Conservation (phyloP, 2,113 vertebrate genomes). For the Galemys pyrenaicus region DNA sequence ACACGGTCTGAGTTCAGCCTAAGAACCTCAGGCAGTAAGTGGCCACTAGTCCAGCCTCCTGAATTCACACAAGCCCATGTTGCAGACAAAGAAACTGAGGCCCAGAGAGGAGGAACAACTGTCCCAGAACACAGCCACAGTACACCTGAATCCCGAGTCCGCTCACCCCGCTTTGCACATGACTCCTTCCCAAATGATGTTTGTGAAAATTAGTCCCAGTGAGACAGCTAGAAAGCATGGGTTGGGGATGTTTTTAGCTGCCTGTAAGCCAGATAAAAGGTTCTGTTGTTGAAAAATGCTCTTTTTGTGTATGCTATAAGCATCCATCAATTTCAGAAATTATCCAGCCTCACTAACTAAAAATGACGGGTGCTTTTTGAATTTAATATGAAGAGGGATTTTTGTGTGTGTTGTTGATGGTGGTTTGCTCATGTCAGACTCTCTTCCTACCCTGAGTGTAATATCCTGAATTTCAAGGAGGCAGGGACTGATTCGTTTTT, state of each 20-base stretch:
- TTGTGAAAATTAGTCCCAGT: constrained; percentile 59
- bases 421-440: not conserved
- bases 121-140: fast-evolving
- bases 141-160: not conserved
- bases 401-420: not conserved
- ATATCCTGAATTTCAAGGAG: not conserved
- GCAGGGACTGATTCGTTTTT: not conserved
- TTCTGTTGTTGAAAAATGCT: constrained; percentile 5
- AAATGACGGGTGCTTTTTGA: not conserved
- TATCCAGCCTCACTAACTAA: not conserved
- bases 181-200: constrained; percentile 10
- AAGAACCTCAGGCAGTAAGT: not conserved
- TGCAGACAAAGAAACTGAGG: not conserved
- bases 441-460: not conserved
- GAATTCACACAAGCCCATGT: not conserved
- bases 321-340: constrained; percentile 44
- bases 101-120: fast-evolving
- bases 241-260: constrained; percentile 46
- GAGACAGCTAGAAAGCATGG: constrained; percentile 22
- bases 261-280: constrained; percentile 44
- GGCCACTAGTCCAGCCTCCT: not conserved
- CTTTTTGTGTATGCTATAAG: not conserved
- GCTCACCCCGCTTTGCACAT: too few relatives aligned
- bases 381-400: not conserved
- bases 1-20: not conserved